phyloP scores from a whole-genome alignment of 2,888 invertebrate genomes.

The Drosophila testacea region DNA sequence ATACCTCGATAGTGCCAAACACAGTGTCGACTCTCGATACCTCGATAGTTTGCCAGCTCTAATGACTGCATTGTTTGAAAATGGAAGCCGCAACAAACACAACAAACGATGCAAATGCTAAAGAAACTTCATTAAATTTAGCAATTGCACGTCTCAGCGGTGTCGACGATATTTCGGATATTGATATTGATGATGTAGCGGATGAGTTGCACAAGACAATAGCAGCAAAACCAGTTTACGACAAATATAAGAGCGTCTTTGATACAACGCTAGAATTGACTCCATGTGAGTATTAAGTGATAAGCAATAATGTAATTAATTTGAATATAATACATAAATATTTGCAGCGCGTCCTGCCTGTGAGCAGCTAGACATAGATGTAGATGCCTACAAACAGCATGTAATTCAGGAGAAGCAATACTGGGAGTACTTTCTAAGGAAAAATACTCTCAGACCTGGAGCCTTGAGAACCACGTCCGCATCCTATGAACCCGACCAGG shows the following conservation, averaged over 20 bases:
- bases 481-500: conserved; percentile 50
- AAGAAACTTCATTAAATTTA: neutral
- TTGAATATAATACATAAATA: neutral
- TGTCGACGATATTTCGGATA: conserved; percentile 48
- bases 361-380: neutral
- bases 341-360: conserved; percentile 5
- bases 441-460: conserved; percentile 12
- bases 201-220: conserved; percentile 27
- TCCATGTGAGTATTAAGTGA: conserved; percentile 1
- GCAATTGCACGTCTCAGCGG: conserved; percentile 28
- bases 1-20: too few species aligned
- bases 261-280: conserved; percentile 12
- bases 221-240: neutral
- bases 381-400: conserved; percentile 45
- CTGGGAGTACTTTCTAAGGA: conserved; percentile 56
- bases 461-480: conserved; percentile 8
- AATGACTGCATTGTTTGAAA: conserved; percentile 4
- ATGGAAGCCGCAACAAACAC: conserved; percentile 2
- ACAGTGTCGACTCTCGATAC: neutral
- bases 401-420: conserved; percentile 61
- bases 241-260: conserved; percentile 1
- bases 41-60: neutral
- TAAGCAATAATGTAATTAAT: neutral
- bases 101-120: neutral
- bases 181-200: conserved; percentile 34